A percentile compares a stretch with the other conserved stretches of the same genome.
phyloP scores from a whole-genome alignment of 2,113 vertebrate species.

The Boulengerochromis microlepis region DNA sequence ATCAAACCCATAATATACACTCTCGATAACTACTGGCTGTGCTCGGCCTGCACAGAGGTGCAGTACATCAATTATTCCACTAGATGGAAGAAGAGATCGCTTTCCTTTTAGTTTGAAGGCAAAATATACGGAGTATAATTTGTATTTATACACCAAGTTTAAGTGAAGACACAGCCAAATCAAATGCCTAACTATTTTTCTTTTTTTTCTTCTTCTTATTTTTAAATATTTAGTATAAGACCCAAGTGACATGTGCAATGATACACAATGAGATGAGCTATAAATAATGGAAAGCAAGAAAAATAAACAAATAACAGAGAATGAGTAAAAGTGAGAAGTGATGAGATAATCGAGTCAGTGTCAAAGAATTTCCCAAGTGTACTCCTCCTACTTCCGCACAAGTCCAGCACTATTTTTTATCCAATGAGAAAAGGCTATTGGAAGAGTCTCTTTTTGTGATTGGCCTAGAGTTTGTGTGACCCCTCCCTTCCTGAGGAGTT shows the following conservation, averaged over 20 bases:
- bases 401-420: background rate
- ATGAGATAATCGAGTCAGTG: background rate
- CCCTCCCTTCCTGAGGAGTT: slow-evolving; percentile 43
- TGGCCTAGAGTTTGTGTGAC: slow-evolving; percentile 27
- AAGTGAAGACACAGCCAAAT: background rate
- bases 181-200: background rate
- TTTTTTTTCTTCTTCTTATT: background rate
- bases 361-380: background rate
- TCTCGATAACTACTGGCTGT: background rate
- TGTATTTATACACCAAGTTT: background rate
- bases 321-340: background rate
- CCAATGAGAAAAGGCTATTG: slow-evolving; percentile 25
- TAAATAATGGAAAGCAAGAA: background rate
- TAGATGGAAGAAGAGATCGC: slow-evolving; percentile 33
- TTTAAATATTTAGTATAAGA: background rate
- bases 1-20: background rate
- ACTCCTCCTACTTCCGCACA: slow-evolving; percentile 24
- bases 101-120: background rate
- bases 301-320: background rate
- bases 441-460: background rate
- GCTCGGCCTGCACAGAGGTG: background rate
- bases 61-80: slow-evolving; percentile 5
- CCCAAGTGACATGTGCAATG: background rate
- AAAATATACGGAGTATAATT: background rate
- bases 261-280: background rate